These are phyloP conservation scores for Torymus auratus DNA, from an alignment of 2,888 invertebrate genomes.

Conservation along the genomic window DNA sequence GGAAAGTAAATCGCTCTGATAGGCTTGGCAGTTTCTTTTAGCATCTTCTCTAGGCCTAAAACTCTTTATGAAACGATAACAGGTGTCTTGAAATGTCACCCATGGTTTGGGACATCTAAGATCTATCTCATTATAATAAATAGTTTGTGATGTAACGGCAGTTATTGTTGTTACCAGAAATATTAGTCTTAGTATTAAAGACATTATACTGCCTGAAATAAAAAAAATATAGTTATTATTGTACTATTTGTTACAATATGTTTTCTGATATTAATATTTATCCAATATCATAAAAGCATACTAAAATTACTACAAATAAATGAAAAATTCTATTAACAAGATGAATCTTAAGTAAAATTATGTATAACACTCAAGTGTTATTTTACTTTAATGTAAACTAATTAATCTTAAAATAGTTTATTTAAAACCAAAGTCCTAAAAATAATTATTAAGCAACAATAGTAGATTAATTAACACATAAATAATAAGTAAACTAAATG, in stretches of 20 bases:
- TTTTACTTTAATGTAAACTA: no score
- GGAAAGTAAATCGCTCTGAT: conserved; percentile 87
- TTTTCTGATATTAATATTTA: no score
- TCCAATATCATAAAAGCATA: no score
- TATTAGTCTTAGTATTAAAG: conserved; percentile 40
- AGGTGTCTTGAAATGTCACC: conserved; percentile 88
- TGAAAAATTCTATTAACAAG: no score
- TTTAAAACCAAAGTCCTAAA: no score
- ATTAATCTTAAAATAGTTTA: no score
- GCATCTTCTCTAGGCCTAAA: conserved; percentile 90
- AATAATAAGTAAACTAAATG: no score
- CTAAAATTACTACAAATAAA: no score
- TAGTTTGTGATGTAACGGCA: conserved; percentile 63
- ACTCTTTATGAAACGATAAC: conserved; percentile 93
- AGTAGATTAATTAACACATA: no score
- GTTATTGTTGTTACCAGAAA: conserved; percentile 39
- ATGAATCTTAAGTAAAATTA: no score
- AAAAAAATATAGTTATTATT: conserved; percentile 6
- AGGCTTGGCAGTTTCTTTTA: conserved; percentile 88
- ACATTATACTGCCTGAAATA: conserved; percentile 54
- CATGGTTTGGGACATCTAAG: conserved; percentile 89
- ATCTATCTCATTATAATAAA: conserved; percentile 64
- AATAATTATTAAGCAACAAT: no score
- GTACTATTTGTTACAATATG: not conserved
- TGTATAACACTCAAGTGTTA: not conserved